Evolutionary conservation across 2,797 vertebrate genomes (phyloP), one percentile per base, ranked within the genome.

Genomic region (Podarcis lilfordi): DNA sequence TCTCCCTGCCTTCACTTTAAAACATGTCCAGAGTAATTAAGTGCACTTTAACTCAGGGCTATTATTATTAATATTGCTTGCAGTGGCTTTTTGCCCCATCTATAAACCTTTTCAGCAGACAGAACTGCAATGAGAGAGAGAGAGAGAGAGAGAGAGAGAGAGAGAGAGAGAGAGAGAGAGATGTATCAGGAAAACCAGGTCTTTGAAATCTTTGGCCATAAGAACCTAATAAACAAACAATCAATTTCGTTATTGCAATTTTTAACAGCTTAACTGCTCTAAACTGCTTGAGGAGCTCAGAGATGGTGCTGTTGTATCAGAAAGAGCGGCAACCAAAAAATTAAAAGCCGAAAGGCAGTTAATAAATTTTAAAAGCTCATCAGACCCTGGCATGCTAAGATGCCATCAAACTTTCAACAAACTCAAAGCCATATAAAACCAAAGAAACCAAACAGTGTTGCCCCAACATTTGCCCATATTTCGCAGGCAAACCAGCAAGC

Each of bases 401-500:
- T 64, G 27, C 45, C 77, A 86, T 37, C 69, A 80, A 84, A 66
- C 75, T 3, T 0, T 68, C n/a, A 0, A 50, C 74, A 32, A 40
- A 66, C 64, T 86, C 90, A 93, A 89, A 0, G 0, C 88, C 91
- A 86, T 55, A 21, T 68, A 10, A 92, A 93, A 80, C 85, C 55
- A 82, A 83, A 92, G 80, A 86, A 80, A 69, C 87, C 74, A 76
- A 80, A 69, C 64, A 32, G 80, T 8, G 0, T 82, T 80, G 32
- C 0, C 2, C 19, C 84, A 88, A 89, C 25, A 8, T 92, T 89
- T 84, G 61, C 86, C 81, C 86, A 72, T 88, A 82, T 91, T 92
- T 89, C 11, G 72, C 91, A 81, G 88, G 86, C 86, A 90, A 89
- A 89, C 88, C 76, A 68, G 87, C 84, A 66, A 81, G 72, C 72